Conservation (phyloP, 2,888 invertebrate genomes). For the Axea sp. region DNA sequence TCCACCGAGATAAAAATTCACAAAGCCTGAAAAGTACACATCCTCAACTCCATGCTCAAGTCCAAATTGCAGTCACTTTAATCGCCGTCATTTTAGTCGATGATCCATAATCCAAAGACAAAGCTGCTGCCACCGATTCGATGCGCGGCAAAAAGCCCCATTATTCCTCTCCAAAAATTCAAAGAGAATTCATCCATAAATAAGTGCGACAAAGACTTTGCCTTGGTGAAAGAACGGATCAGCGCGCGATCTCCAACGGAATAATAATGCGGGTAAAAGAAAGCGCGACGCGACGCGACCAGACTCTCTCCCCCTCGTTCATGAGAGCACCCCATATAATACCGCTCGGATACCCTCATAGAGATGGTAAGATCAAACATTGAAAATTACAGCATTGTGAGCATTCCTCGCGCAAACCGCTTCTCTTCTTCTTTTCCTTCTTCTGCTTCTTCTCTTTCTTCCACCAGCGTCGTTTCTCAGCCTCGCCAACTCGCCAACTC, state of each 20-base stretch:
- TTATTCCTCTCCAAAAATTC: slow-evolving; percentile 70
- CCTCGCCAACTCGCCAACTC: no score
- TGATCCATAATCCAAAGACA: slow-evolving; percentile 25
- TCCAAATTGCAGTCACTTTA: no score
- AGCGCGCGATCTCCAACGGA: slow-evolving; percentile 78
- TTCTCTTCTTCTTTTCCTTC: slow-evolving; percentile 54
- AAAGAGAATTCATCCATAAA: slow-evolving; percentile 79
- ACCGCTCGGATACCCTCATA: slow-evolving; percentile 68
- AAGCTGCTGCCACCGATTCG: slow-evolving; percentile 14
- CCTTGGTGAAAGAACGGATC: slow-evolving; percentile 73
- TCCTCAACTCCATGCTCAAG: background rate
- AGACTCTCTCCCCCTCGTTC: slow-evolving; percentile 35
- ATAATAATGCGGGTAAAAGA: slow-evolving; percentile 79
- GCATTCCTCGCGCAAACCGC: slow-evolving; percentile 72
- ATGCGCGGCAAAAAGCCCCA: slow-evolving; percentile 39
- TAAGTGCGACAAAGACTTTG: slow-evolving; percentile 71
- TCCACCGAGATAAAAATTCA: slow-evolving; percentile 35
- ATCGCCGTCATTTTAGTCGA: slow-evolving; percentile 26
- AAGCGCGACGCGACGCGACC: slow-evolving; percentile 70
- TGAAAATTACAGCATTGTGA: slow-evolving; percentile 78
- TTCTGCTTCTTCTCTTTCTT: slow-evolving; percentile 36
- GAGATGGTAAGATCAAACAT: slow-evolving; percentile 78
- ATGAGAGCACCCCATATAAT: slow-evolving; percentile 71
- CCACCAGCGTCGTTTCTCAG: slow-evolving; percentile 61
- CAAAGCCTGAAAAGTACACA: background rate